A percentile compares a stretch with the other conserved stretches of the same genome.
These are phyloP conservation scores for Heliothis subflexa DNA, from an alignment of 1,140 invertebrate genomes.

Conservation along the genomic window DNA sequence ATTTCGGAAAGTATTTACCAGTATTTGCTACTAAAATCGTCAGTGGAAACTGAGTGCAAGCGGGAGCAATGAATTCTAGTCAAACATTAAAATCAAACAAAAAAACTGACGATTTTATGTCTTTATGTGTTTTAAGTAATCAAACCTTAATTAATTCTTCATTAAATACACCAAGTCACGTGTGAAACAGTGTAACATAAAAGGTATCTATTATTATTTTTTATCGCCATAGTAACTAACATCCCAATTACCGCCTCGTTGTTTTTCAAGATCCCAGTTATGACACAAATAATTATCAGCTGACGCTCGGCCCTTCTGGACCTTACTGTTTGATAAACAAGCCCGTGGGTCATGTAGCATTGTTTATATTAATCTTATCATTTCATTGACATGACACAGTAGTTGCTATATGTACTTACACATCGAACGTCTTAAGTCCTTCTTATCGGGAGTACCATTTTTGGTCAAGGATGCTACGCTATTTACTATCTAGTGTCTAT, in stretches of 20 bases:
- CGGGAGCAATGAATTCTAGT: no score
- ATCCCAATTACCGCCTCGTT: conserved; percentile 16
- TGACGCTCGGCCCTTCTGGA: conserved; percentile 56
- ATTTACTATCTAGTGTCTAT: neutral
- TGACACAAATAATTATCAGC: conserved; percentile 62
- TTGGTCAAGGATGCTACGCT: conserved; percentile 12
- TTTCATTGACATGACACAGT: conserved; percentile 61
- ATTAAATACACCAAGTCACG: no score
- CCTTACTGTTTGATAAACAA: conserved; percentile 63
- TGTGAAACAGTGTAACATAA: no score
- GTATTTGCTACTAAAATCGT: neutral
- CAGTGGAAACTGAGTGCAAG: no score
- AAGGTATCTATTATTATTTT: neutral
- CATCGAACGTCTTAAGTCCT: neutral
- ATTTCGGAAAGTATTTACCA: neutral
- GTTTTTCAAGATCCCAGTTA: conserved; percentile 60
- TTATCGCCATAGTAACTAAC: conserved; percentile 22
- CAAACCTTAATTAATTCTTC: no score
- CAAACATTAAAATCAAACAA: no score
- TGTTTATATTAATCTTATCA: conserved; percentile 65
- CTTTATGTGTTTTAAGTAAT: no score
- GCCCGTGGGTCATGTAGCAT: conserved; percentile 60
- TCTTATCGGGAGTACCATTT: neutral
- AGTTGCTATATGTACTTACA: neutral
- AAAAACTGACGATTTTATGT: no score